Evolutionary conservation across 2,797 vertebrate genomes (phyloP).

Genomic region (Artibeus lituratus): DNA sequence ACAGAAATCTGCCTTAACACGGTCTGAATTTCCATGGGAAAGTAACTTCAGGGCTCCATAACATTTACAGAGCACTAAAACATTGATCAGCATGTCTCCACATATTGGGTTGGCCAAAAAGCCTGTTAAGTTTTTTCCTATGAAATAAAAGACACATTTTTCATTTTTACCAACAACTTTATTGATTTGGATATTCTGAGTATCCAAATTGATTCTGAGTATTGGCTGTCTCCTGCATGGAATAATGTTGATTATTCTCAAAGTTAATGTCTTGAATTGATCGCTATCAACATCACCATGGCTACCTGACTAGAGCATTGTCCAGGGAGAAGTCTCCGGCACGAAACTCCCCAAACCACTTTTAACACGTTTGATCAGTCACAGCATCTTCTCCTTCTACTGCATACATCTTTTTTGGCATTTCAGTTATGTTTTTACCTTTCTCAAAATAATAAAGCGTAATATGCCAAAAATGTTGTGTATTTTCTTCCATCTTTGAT

Average conservation of each 20-base stretch:
- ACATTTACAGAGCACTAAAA: neutral
- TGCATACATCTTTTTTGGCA: neutral
- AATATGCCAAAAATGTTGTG: neutral
- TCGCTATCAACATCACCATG: neutral
- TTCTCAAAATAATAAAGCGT: neutral
- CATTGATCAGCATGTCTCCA: neutral
- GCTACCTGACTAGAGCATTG: neutral
- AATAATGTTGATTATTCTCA: neutral
- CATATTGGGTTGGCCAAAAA: neutral
- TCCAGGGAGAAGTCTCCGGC: neutral
- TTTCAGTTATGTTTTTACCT: neutral
- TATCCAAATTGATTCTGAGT: neutral
- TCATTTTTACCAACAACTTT: neutral
- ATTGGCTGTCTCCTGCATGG: neutral
- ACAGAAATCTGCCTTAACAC: neutral
- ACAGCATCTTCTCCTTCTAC: neutral
- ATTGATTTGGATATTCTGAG: neutral
- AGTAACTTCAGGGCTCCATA: neutral
- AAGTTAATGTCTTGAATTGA: neutral
- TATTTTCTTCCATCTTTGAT: neutral
- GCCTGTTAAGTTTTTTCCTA: neutral
- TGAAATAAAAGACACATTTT: neutral
- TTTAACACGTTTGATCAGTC: neutral
- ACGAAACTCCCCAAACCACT: neutral
- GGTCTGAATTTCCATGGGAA: neutral